phyloP scores from a whole-genome alignment of 2,797 vertebrate species.

The Brotogeris chrysoptera region DNA sequence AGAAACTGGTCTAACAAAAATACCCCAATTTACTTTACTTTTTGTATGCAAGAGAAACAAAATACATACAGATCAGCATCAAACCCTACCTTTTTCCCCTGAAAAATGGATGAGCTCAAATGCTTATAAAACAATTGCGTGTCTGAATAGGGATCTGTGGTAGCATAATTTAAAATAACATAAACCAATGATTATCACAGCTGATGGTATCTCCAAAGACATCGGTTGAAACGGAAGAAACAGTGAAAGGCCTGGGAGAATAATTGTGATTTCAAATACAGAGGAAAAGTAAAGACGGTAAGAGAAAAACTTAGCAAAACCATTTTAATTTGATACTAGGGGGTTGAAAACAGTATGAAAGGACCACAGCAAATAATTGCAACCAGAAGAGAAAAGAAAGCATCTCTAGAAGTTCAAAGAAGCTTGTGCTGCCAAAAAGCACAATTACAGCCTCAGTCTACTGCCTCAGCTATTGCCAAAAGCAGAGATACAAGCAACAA shows the following conservation, averaged over 20 bases:
- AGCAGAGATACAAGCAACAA: not conserved
- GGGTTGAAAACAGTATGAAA: not conserved
- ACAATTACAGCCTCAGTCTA: not conserved
- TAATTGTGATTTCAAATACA: not conserved
- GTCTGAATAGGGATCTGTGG: not conserved
- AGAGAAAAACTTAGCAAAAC: not conserved
- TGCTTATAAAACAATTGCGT: not conserved
- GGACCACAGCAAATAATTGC: not conserved
- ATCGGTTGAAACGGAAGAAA: not conserved
- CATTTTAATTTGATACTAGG: not conserved
- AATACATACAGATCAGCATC: not conserved
- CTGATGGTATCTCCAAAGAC: not conserved
- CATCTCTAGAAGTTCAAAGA: not conserved
- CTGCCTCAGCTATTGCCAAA: not conserved
- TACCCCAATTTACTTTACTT: not conserved
- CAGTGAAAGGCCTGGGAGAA: not conserved
- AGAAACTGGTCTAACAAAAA: not conserved
- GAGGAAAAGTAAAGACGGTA: not conserved
- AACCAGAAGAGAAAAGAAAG: not conserved
- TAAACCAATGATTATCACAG: constrained; percentile 19
- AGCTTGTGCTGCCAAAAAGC: not conserved
- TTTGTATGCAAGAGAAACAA: not conserved
- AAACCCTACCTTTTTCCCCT: not conserved
- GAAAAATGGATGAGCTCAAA: not conserved
- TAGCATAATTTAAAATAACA: constrained; percentile 4